A percentile compares a stretch with the other conserved stretches of the same genome.
Conservation (phyloP, 1,140 invertebrate species). For the Procambarus virginalis region DNA sequence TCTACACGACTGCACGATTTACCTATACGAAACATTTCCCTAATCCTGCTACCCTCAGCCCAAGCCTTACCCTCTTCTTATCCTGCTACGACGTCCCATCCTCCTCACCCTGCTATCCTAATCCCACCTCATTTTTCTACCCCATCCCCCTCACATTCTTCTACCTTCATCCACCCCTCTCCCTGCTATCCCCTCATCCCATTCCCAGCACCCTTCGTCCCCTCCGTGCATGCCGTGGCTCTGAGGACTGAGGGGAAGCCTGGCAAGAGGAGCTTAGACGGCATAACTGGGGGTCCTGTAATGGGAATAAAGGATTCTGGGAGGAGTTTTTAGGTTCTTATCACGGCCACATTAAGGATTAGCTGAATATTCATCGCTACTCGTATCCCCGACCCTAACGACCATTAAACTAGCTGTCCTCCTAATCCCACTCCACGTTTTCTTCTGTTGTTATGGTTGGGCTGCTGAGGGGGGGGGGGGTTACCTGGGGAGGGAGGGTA, state of each 20-base stretch:
- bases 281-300: not conserved
- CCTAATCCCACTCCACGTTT: constrained; percentile 14
- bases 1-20: too few species aligned
- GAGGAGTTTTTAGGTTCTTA: not conserved
- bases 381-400: constrained; percentile 20
- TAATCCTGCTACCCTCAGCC: too few species aligned
- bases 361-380: constrained; percentile 27
- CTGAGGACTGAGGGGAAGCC: not conserved
- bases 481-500: not conserved
- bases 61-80: too few species aligned
- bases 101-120: too few species aligned
- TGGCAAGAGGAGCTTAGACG: not conserved
- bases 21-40: too few species aligned
- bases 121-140: too few species aligned
- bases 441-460: not conserved
- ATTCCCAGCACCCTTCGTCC: not conserved
- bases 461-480: not conserved
- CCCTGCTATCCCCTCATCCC: not conserved
- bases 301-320: constrained; percentile 18
- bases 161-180: not conserved
- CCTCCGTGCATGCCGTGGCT: not conserved
- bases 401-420: constrained; percentile 20
- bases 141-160: not conserved
- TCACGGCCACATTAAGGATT: constrained; percentile 27
- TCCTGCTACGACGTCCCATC: too few species aligned